A percentile compares a stretch with the other conserved stretches of the same genome.
These are phyloP conservation scores for Abscondita cerata DNA, from an alignment of 2,888 invertebrate genomes.

Conservation along the genomic window DNA sequence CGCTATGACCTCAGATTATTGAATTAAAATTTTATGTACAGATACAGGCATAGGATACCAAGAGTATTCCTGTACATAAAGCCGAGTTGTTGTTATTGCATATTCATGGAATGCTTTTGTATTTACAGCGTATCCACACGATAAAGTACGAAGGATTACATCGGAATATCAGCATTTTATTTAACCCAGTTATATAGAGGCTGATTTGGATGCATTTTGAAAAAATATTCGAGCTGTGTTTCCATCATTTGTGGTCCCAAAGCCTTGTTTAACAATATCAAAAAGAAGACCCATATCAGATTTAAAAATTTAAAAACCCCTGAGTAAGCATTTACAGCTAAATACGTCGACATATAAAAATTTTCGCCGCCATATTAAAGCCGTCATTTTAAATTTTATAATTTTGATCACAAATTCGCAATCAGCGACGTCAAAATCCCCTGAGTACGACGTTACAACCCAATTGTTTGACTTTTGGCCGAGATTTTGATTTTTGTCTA, in stretches of 20 bases:
- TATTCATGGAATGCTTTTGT: not conserved
- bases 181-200: not conserved
- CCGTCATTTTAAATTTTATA: too few relatives aligned
- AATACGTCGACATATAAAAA: too few relatives aligned
- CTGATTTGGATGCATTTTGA: not conserved
- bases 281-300: not conserved
- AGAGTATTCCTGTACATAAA: not conserved
- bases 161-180: not conserved
- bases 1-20: not conserved
- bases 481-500: too few relatives aligned
- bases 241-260: not conserved
- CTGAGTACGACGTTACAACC: too few relatives aligned
- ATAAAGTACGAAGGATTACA: not conserved
- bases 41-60: not conserved
- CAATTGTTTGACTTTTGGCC: too few relatives aligned
- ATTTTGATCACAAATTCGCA: too few relatives aligned
- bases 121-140: not conserved
- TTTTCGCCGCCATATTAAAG: too few relatives aligned
- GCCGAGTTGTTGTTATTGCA: not conserved
- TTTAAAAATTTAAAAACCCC: not conserved
- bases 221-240: constrained; percentile 2
- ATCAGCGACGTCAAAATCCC: too few relatives aligned
- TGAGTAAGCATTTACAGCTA: too few relatives aligned
- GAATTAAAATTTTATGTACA: not conserved
- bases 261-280: not conserved